Evolutionary conservation across 1,140 invertebrate species (phyloP).

Genomic region (Drosophila sturtevanti): DNA sequence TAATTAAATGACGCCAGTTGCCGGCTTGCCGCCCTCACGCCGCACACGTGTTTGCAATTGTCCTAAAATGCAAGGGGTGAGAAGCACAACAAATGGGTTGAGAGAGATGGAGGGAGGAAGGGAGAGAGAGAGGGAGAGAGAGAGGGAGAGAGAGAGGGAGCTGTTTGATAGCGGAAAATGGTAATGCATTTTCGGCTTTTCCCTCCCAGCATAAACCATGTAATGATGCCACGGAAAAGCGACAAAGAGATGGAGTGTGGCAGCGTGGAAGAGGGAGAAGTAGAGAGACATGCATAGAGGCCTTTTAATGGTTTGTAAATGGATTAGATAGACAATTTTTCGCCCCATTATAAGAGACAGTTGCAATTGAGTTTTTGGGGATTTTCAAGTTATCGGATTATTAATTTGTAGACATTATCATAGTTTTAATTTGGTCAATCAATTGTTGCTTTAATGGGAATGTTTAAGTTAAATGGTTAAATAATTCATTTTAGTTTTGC

Average conservation of each 20-base stretch:
- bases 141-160: background rate
- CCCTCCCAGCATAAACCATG: conserved; percentile 20
- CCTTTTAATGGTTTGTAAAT: conserved; percentile 1
- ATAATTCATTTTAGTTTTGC: too few species aligned
- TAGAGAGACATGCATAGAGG: conserved; percentile 30
- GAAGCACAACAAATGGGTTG: background rate
- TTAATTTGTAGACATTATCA: conserved; percentile 3
- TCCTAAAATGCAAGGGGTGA: background rate
- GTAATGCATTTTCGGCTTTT: conserved; percentile 27
- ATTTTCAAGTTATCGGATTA: background rate
- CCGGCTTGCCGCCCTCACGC: conserved; percentile 39
- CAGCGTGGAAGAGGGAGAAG: conserved; percentile 44
- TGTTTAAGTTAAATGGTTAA: too few species aligned
- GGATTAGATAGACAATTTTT: conserved; percentile 25
- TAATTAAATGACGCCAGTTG: conserved; percentile 76
- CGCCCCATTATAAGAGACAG: conserved; percentile 3
- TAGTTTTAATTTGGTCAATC: background rate
- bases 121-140: background rate
- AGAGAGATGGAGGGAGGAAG: background rate
- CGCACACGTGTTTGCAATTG: conserved; percentile 77
- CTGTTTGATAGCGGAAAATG: background rate
- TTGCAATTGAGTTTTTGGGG: conserved; percentile 10
- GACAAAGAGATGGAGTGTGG: conserved; percentile 69
- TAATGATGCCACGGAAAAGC: conserved; percentile 44
- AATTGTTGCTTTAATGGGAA: background rate